Base-by-base conservation (phyloP, 2,888 invertebrate genomes). In the Antheraea yamamai region DNA sequence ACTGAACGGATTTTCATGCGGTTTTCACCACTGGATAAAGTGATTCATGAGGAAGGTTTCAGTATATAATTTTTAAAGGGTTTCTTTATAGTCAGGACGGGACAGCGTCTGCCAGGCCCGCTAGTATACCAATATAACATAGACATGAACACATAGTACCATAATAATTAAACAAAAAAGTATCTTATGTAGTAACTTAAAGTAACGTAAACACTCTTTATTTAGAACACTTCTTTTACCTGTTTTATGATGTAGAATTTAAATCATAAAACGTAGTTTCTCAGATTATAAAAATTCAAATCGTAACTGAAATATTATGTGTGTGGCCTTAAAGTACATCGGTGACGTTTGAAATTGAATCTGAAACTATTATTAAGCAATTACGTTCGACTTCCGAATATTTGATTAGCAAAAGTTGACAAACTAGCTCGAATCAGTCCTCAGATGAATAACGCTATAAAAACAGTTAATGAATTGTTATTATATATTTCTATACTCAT, bases 341-440 rank as follows among this genome's bases (percentile, higher is more conserved):
- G 64, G 14, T 30, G 64, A 66, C 64, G 16, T 66, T 66, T 30
- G 26, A 66, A 66, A 30, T 66, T 66, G 26, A 30, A 66, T 8
- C 26, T 18, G 64, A 66, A 66, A 70, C 70, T 70, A 20, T 39
- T 39, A 70, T 39, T 18, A 70, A 20, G 39, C 8, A 10, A 39
- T 76, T 72, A 55, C 64, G 23, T n/a, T 66, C 74, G 55, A 72
- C 72, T 58, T 58, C 35, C 73, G 58, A 35, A 35, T 39, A 12
- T 52, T 72, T 12, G 72, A 74, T 71, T 73, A 55, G 58, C 75
- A 77, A 78, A 7, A 74, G 75, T 74, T 75, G 68, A 66, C 14
- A 70, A 70, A 70, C 70, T 39, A 39, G 70, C 39, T 70, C 39
- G 78, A 71, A 74, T 78, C 78, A 78, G 68, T 77, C 70, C 73